A percentile compares a stretch with the other conserved stretches of the same genome.
Evolutionary conservation across 2,888 invertebrate genomes (phyloP).

Genomic region (Tubulanus polymorphus): DNA sequence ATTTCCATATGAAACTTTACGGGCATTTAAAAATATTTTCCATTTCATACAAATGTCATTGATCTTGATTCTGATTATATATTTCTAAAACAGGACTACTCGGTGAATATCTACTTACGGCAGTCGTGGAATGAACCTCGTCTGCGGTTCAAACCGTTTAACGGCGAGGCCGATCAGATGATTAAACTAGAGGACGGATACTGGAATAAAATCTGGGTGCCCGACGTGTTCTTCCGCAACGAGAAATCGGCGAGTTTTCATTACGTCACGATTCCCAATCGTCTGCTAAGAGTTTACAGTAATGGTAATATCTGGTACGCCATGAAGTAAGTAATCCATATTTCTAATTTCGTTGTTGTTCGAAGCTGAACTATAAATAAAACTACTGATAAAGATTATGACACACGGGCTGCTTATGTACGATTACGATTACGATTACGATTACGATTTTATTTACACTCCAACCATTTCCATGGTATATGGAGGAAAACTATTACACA

Average conservation of each 20-base stretch:
- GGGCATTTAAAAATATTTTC: background rate
- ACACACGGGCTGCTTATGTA: too few relatives aligned
- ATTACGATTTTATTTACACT: too few relatives aligned
- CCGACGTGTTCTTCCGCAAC: slow-evolving; percentile 19
- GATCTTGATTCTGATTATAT: background rate
- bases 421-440: too few relatives aligned
- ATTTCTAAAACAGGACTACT: slow-evolving; percentile 7
- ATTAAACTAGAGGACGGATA: slow-evolving; percentile 12
- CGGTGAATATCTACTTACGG: slow-evolving; percentile 11
- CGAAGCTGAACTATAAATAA: too few relatives aligned
- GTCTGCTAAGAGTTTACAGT: slow-evolving; percentile 19
- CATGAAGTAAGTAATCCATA: slow-evolving; percentile 23
- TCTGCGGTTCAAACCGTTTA: slow-evolving; percentile 1
- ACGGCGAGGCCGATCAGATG: background rate
- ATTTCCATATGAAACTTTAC: too few relatives aligned
- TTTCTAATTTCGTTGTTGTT: too few relatives aligned
- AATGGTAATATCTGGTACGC: slow-evolving; percentile 27
- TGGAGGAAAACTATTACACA: too few relatives aligned
- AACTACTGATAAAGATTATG: too few relatives aligned
- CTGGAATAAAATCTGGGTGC: slow-evolving; percentile 14
- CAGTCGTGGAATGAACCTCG: slow-evolving; percentile 11
- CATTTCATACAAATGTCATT: background rate
- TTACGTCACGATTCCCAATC: slow-evolving; percentile 25
- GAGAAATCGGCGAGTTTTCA: slow-evolving; percentile 27
- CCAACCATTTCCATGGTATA: too few relatives aligned